Evolutionary conservation across 2,888 invertebrate genomes (phyloP), one percentile per base, ranked within the genome.

Genomic region (Harpagoxenus sublaevis): DNA sequence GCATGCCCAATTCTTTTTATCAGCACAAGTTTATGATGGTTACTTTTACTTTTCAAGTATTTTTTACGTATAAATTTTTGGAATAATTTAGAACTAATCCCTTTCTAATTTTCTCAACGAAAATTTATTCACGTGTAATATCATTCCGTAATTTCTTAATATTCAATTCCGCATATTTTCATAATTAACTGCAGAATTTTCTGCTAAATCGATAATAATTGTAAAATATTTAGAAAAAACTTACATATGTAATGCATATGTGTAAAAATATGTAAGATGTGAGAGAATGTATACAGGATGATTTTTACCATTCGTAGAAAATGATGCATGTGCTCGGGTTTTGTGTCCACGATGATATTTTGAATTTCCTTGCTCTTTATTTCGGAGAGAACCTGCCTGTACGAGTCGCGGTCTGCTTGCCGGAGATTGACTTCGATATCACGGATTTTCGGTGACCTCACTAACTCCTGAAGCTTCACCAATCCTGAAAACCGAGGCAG

Each of bases 271-370:
- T n/a, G n/a, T 23, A 35, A 5, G 2, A 18, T 51, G 3, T 23
- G 9, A 45, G n/a, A 63, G 8, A 8, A 5, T n/a, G 10, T 2
- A 18, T 62, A 48, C 28, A 15, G 42, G n/a, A 28, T n/a, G 3
- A 79, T 71, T 88, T 85, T 88, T 85, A 98, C 98, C 95, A 97
- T 97, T 95, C 97, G 97, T 23, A 98, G 96, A 92, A 98, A 96
- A 90, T 96, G 95, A 86, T 97, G 96, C 95, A 98, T 97, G 92
- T 97, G 96, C 87, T 97, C 96, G 0, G 97, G 96, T 91, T 96
- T 97, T 9, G 97, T 97, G 94, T 98, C 98, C 83, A 98, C 97
- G 86, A 98, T 96, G 89, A 98, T 96, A 93, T 97, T 97, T 92
- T 97, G 97, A 92, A 98, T 97, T 94, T 97, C 97, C 92, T 97